These are phyloP conservation scores for Anguilla japonica DNA, from an alignment of 2,113 vertebrate species.

Conservation along the genomic window DNA sequence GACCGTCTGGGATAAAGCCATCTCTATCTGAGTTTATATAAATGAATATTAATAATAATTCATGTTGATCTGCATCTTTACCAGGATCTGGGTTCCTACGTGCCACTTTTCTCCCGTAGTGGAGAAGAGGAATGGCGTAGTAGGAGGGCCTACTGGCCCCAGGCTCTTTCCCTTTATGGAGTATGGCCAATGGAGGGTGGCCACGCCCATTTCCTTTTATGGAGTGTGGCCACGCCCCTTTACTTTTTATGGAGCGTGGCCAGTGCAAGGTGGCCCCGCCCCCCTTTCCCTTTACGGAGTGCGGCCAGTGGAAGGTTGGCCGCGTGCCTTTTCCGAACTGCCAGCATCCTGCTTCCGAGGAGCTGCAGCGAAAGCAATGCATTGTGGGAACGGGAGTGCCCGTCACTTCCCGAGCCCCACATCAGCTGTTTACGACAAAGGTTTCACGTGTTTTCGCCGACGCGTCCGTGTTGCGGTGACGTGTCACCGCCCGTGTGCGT, in stretches of 20 bases:
- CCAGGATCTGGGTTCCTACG: constrained; percentile 61
- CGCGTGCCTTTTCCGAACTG: constrained; percentile 74
- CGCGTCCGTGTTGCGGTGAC: constrained; percentile 50
- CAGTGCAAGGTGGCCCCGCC: constrained; percentile 47
- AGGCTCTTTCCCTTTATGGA: constrained; percentile 26
- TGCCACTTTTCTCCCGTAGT: constrained; percentile 46
- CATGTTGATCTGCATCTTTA: constrained; percentile 63
- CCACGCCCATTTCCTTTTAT: too few relatives aligned
- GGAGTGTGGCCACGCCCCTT: too few relatives aligned
- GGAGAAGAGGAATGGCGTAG: too few relatives aligned
- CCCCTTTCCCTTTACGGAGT: constrained; percentile 72
- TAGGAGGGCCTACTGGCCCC: not conserved
- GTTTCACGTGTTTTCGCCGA: constrained; percentile 39
- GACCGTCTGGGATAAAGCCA: constrained; percentile 76
- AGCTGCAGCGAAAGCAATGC: constrained; percentile 76
- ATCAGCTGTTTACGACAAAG: constrained; percentile 62
- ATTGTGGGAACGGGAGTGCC: constrained; percentile 70
- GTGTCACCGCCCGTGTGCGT: not conserved
- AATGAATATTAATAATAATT: constrained; percentile 73
- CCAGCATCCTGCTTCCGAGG: constrained; percentile 64
- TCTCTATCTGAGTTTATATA: constrained; percentile 69
- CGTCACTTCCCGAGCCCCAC: constrained; percentile 53
- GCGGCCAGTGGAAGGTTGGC: constrained; percentile 66
- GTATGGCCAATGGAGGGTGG: too few relatives aligned
- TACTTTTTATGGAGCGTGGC: too few relatives aligned